These are phyloP conservation scores for Drosophila bocki DNA, from an alignment of 1,140 invertebrate genomes.

Conservation along the genomic window DNA sequence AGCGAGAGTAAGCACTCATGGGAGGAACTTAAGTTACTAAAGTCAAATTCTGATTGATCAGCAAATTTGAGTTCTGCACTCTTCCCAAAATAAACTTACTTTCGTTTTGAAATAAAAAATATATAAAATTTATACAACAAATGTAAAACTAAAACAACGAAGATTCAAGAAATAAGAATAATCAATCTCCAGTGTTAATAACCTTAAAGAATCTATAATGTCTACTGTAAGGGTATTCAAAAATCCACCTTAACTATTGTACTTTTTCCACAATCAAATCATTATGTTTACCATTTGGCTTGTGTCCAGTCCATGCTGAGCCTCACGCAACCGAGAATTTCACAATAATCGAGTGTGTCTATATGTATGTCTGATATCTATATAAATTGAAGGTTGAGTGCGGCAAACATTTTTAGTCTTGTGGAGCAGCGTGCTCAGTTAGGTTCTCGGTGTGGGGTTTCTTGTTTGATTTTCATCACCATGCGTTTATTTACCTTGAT, in stretches of 20 bases:
- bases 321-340: constrained; percentile 29
- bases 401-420: constrained; percentile 20
- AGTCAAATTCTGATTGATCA: constrained; percentile 28
- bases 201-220: neutral
- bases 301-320: constrained; percentile 5
- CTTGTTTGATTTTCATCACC: neutral
- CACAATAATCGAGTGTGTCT: constrained; percentile 22
- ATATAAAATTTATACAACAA: neutral
- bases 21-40: neutral
- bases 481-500: constrained; percentile 26
- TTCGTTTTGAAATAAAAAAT: neutral
- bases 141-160: neutral
- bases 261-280: neutral
- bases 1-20: neutral
- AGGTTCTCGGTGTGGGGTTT: constrained; percentile 3
- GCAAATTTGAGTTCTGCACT: neutral
- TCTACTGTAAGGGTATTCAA: neutral
- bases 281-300: constrained; percentile 20
- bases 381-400: constrained; percentile 12
- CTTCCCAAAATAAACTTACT: neutral
- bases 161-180: neutral
- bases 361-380: neutral
- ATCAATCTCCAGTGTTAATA: neutral
- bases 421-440: neutral
- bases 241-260: neutral